These are phyloP conservation scores for Paedocypris sp. DNA, from an alignment of 2,113 vertebrate species.

Conservation along the genomic window DNA sequence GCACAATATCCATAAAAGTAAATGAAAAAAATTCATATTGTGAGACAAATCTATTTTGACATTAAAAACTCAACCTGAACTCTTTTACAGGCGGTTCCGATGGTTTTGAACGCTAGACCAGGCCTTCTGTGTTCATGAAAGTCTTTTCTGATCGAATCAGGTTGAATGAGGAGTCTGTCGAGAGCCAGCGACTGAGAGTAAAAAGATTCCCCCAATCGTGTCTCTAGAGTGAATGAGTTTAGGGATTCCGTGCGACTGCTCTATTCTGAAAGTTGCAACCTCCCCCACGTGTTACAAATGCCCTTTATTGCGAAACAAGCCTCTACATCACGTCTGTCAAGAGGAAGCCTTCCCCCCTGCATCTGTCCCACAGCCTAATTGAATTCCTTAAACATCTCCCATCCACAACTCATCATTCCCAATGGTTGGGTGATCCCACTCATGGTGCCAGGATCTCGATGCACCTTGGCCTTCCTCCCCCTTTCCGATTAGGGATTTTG, in stretches of 20 bases:
- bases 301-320: background rate
- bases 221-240: background rate
- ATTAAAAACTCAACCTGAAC: too few species aligned
- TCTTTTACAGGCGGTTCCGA: too few species aligned
- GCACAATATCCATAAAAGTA: too few species aligned
- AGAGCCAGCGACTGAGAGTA: background rate
- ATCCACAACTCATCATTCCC: too few species aligned
- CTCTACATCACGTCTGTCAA: background rate
- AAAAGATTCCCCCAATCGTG: background rate
- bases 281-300: background rate
- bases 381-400: background rate
- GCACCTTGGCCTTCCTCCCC: too few species aligned
- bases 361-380: constrained; percentile 2
- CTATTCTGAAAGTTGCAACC: background rate
- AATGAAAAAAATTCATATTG: too few species aligned
- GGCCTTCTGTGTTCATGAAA: background rate
- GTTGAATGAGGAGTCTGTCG: background rate
- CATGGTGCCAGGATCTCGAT: too few species aligned
- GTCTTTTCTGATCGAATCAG: background rate
- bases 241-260: background rate
- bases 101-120: background rate
- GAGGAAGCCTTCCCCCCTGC: background rate
- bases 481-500: too few species aligned
- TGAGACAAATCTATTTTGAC: too few species aligned
- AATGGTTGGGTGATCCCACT: too few species aligned